Conservation (phyloP, 2,797 vertebrate genomes). For the Lutjanus campechanus region DNA sequence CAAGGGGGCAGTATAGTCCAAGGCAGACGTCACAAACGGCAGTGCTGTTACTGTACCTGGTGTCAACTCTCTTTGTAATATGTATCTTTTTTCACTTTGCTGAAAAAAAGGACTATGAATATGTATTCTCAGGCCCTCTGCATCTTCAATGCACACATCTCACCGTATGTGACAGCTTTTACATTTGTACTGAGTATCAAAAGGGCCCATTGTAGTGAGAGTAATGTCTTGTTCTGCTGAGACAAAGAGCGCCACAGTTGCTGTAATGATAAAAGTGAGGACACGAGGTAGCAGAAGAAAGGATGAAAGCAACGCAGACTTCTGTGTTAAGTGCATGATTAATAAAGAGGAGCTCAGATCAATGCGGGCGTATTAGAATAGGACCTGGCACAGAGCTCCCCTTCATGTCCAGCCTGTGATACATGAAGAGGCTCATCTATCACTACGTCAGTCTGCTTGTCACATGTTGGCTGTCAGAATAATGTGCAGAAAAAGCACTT, state of each 20-base stretch:
- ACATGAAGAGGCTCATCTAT: constrained; percentile 67
- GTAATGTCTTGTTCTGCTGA: constrained; percentile 53
- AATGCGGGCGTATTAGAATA: constrained; percentile 59
- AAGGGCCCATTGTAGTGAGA: constrained; percentile 24
- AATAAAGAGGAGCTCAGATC: constrained; percentile 74
- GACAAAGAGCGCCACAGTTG: constrained; percentile 45
- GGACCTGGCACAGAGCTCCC: constrained; percentile 50
- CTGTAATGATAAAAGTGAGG: constrained; percentile 72
- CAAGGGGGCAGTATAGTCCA: constrained; percentile 69
- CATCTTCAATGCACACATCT: constrained; percentile 42
- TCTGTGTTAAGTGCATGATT: constrained; percentile 72
- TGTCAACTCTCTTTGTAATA: constrained; percentile 20
- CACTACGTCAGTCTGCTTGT: constrained; percentile 46
- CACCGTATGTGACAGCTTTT: constrained; percentile 22
- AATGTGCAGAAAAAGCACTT: constrained; percentile 54
- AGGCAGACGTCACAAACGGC: neutral
- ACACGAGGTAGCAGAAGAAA: constrained; percentile 33
- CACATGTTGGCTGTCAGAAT: constrained; percentile 43
- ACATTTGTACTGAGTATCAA: constrained; percentile 53
- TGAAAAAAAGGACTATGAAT: constrained; percentile 28
- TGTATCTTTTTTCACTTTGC: constrained; percentile 11
- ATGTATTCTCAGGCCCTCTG: constrained; percentile 11
- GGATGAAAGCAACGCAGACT: constrained; percentile 73
- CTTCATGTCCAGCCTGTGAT: constrained; percentile 69
- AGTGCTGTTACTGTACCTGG: neutral